Evolutionary conservation across 2,113 vertebrate genomes (phyloP).

Genomic region (Syngnathus floridae): DNA sequence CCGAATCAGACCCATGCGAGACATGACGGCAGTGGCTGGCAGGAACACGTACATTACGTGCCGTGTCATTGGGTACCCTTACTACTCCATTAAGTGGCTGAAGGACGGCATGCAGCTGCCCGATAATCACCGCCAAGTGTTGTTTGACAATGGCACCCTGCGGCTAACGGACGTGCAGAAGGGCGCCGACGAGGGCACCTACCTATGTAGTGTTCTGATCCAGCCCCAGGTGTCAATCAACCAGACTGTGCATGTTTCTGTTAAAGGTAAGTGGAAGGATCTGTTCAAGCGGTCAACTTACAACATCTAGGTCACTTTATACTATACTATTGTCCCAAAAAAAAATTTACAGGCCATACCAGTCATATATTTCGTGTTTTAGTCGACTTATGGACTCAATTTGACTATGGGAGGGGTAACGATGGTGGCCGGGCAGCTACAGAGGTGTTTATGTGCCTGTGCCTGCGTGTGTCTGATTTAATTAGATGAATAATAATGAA

Average conservation of each 20-base stretch:
- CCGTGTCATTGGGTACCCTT: conserved; percentile 97
- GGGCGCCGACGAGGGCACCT: conserved; percentile 94
- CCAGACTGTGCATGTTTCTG: conserved; percentile 92
- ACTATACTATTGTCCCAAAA: too few species aligned
- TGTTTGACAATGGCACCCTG: conserved; percentile 96
- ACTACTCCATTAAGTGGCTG: conserved; percentile 99
- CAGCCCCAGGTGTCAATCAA: conserved; percentile 97
- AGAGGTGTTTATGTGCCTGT: conserved; percentile 61
- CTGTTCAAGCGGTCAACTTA: neutral
- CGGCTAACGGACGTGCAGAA: conserved; percentile 97
- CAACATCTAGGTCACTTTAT: too few species aligned
- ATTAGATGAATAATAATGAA: conserved; percentile 82
- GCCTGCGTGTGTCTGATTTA: conserved; percentile 72
- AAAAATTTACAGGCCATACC: too few species aligned
- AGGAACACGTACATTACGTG: conserved; percentile 97
- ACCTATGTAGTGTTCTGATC: conserved; percentile 95
- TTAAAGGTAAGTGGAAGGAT: conserved; percentile 81
- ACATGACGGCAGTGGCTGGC: conserved; percentile 95
- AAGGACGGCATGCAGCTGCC: conserved; percentile 92
- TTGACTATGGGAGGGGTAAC: conserved; percentile 31
- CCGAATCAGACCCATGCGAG: conserved; percentile 94
- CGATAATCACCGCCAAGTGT: conserved; percentile 96
- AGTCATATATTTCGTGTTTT: conserved; percentile 1
- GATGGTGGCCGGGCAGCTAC: conserved; percentile 56
- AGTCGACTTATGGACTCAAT: conserved; percentile 24